phyloP scores from a whole-genome alignment of 2,888 invertebrate genomes.

The Acholoe squamosa region DNA sequence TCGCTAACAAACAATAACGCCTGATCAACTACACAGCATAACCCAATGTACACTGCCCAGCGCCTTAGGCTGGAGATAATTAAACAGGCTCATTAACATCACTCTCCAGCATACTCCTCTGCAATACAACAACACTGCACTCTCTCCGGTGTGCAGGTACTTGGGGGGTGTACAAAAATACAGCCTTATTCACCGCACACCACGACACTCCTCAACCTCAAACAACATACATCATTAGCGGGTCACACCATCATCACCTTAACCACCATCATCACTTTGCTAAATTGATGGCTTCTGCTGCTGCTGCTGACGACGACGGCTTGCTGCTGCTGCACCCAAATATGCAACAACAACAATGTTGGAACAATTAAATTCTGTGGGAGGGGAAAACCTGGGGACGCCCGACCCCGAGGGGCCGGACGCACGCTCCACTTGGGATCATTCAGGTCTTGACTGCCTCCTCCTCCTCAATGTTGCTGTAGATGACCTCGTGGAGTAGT shows the following conservation, averaged over 20 bases:
- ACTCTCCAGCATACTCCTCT: neutral
- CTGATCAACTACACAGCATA: constrained; percentile 55
- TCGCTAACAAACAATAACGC: constrained; percentile 43
- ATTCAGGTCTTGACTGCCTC: constrained; percentile 58
- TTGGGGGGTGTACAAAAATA: constrained; percentile 17
- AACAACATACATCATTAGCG: constrained; percentile 4
- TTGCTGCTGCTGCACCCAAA: constrained; percentile 40
- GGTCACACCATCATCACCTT: neutral
- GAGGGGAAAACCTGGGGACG: neutral
- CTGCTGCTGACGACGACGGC: neutral
- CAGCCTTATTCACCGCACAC: neutral
- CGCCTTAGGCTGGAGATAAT: no score
- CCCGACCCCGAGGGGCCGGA: neutral
- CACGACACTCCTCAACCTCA: neutral
- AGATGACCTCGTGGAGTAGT: constrained; percentile 82
- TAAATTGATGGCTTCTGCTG: neutral
- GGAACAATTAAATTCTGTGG: constrained; percentile 48
- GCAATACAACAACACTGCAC: constrained; percentile 50
- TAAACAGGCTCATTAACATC: neutral
- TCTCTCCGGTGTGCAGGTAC: neutral
- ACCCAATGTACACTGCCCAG: constrained; percentile 38
- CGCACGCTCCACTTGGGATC: neutral
- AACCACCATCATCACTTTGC: neutral
- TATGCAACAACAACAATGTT: constrained; percentile 45
- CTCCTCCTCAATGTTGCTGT: constrained; percentile 71